Evolutionary conservation across 2,888 invertebrate genomes (phyloP).

Genomic region (Celastrina argiolus): DNA sequence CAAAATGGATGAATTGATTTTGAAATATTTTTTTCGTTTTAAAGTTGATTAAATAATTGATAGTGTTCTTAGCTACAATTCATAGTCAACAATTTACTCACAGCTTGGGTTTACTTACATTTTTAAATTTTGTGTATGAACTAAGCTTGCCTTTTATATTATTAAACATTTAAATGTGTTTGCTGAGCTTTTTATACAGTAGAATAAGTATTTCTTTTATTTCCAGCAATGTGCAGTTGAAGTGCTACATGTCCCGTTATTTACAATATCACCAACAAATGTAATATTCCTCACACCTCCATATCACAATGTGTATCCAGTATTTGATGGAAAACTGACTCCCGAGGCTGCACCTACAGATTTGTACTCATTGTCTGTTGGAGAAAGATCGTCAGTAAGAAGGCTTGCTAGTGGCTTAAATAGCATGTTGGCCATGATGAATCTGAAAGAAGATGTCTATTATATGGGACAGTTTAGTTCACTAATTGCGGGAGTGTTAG

Average conservation of each 20-base stretch:
- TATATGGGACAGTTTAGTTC: constrained; percentile 81
- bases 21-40: no score
- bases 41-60: no score
- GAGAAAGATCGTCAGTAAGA: constrained; percentile 60
- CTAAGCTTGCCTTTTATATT: no score
- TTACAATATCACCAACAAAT: constrained; percentile 75
- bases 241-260: constrained; percentile 80
- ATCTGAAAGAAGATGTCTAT: constrained; percentile 81
- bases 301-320: constrained; percentile 77
- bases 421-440: constrained; percentile 76
- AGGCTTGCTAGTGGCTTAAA: constrained; percentile 72
- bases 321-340: constrained; percentile 56
- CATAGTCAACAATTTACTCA: no score
- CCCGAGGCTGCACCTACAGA: constrained; percentile 54
- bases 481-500: constrained; percentile 78
- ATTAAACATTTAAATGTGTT: no score
- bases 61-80: no score
- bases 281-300: constrained; percentile 81
- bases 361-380: constrained; percentile 52
- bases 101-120: no score
- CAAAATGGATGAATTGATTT: no score
- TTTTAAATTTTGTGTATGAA: no score
- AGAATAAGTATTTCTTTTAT: constrained; percentile 23
- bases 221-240: constrained; percentile 80
- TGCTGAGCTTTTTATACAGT: no score